phyloP scores from a whole-genome alignment of 2,797 vertebrate species.

The Xerus rutilus region DNA sequence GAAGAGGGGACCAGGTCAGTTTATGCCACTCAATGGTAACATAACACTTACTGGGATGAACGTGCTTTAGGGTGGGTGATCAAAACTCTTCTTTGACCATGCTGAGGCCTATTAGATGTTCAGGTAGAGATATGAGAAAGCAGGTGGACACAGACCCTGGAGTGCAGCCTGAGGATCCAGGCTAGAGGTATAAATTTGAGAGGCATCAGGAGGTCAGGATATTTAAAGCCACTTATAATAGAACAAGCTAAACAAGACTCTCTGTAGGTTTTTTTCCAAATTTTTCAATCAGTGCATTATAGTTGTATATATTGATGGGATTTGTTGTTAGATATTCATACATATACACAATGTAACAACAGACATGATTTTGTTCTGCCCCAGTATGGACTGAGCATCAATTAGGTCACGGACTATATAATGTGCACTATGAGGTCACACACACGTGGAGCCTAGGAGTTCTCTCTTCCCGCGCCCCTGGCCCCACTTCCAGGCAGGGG shows the following conservation, averaged over 20 bases:
- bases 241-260: constrained; percentile 26
- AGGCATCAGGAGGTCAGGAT: not conserved
- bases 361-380: not conserved
- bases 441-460: not conserved
- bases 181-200: not conserved
- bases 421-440: not conserved
- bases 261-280: not conserved
- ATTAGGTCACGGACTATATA: not conserved
- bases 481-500: too few relatives aligned
- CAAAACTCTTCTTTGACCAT: not conserved
- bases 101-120: not conserved
- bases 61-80: not conserved
- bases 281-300: too few relatives aligned
- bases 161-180: not conserved
- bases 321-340: too few relatives aligned
- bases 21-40: not conserved
- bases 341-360: too few relatives aligned
- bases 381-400: not conserved
- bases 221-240: constrained; percentile 41
- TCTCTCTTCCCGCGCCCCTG: not conserved
- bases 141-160: not conserved
- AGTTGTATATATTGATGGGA: too few relatives aligned
- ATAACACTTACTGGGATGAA: not conserved
- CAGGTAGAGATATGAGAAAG: not conserved
- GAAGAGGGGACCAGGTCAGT: not conserved